Evolutionary conservation across 1,140 invertebrate genomes (phyloP).

Genomic region (Tetramorium simillimum): DNA sequence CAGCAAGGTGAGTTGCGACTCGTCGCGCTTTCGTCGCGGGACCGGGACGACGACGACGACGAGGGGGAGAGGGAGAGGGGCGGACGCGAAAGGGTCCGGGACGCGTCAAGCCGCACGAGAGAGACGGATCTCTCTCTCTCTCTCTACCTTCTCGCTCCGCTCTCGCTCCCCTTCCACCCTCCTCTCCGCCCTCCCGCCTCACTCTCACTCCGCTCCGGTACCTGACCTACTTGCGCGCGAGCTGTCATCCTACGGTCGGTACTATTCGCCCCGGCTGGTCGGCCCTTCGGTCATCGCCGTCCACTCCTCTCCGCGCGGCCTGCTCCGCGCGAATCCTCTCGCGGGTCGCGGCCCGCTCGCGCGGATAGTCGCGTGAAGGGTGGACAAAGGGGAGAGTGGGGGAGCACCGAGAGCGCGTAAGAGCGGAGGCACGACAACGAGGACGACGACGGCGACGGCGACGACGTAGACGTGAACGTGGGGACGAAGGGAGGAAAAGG

Average conservation of each 20-base stretch:
- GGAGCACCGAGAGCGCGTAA: slow-evolving; percentile 36
- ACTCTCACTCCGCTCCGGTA: slow-evolving; percentile 20
- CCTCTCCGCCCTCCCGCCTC: neutral
- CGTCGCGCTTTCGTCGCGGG: slow-evolving; percentile 64
- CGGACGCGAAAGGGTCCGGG: neutral
- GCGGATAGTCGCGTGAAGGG: slow-evolving; percentile 2
- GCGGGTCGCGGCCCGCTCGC: no score
- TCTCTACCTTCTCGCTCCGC: neutral
- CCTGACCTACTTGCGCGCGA: slow-evolving; percentile 74
- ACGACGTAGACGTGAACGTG: neutral
- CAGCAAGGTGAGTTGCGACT: slow-evolving; percentile 70
- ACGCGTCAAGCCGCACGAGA: no score
- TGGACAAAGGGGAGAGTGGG: neutral
- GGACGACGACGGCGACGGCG: slow-evolving; percentile 32
- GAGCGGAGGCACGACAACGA: slow-evolving; percentile 49
- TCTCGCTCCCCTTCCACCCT: neutral
- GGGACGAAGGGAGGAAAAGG: slow-evolving; percentile 50
- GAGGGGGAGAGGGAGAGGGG: neutral
- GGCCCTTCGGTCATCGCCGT: slow-evolving; percentile 6
- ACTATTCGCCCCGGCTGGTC: slow-evolving; percentile 45
- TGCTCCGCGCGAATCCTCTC: slow-evolving; percentile 21
- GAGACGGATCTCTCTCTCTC: no score
- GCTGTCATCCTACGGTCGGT: slow-evolving; percentile 71
- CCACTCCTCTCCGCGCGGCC: neutral
- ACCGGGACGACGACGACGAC: slow-evolving; percentile 1